Percentiles rank a stretch among this genome's conserved stretches.
These are phyloP conservation scores for Agelastica alni DNA, from an alignment of 2,888 invertebrate genomes.

Conservation along the genomic window DNA sequence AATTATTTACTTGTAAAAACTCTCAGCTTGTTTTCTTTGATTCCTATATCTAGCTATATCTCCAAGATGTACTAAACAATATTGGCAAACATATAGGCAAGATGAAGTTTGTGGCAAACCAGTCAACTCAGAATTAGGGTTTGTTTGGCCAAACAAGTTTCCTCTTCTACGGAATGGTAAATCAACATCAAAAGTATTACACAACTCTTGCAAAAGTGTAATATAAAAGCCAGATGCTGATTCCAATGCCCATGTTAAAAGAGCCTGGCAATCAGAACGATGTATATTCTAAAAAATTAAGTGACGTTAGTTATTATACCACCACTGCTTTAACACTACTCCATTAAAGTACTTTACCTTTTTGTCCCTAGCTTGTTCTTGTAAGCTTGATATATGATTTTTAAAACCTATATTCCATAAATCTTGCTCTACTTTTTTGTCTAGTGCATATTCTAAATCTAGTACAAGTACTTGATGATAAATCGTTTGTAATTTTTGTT, in stretches of 20 bases:
- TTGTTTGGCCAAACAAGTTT: conserved; percentile 50
- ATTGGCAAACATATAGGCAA: conserved; percentile 84
- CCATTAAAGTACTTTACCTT: conserved; percentile 61
- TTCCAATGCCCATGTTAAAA: conserved; percentile 80
- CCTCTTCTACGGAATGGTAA: conserved; percentile 70
- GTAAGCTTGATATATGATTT: conserved; percentile 80
- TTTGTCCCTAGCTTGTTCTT: conserved; percentile 77
- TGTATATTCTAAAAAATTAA: conserved; percentile 71
- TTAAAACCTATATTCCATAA: conserved; percentile 89
- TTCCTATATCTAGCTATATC: conserved; percentile 84
- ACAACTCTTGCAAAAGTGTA: conserved; percentile 78
- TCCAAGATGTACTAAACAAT: conserved; percentile 86
- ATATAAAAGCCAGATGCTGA: conserved; percentile 86
- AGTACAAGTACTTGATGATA: conserved; percentile 76
- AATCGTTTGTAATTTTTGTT: conserved; percentile 61
- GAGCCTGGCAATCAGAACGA: conserved; percentile 74
- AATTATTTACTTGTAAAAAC: conserved; percentile 70
- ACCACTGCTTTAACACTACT: no score
- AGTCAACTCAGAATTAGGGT: conserved; percentile 42
- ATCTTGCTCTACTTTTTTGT: conserved; percentile 88
- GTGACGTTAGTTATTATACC: no score
- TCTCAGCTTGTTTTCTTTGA: conserved; percentile 79
- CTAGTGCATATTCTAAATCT: conserved; percentile 84
- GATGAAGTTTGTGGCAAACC: conserved; percentile 67
- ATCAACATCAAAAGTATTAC: conserved; percentile 79